Base-by-base conservation (phyloP, 1,140 invertebrate genomes). In the Trachelipus rathkii region DNA sequence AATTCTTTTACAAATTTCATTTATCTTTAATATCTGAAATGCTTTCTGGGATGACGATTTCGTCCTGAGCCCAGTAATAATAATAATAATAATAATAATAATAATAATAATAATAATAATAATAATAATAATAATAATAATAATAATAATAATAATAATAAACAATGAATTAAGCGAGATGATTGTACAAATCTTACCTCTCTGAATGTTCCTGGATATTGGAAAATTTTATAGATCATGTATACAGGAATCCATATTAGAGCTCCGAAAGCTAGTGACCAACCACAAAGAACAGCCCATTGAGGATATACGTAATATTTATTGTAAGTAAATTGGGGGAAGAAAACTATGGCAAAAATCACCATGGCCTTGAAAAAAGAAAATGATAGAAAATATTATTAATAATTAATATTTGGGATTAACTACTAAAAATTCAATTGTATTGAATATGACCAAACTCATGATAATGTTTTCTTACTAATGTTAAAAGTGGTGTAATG, bases 231-330 rank as follows among this genome's bases (percentile, higher is more conserved):
- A 76, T 85, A 87, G 68, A 87, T 78, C 33, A 83, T 83, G 78
- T 87, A 87, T 6, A 82, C 77, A 43, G 89, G 89, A 78, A 90
- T 89, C 81, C 87, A 86, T 7, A 87, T 82, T 78, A 90, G 88
- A 13, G 89, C 90, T 6, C 87, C 86, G 19, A 89, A 76, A 33
- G 76, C 73, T 11, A 89, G 85, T 60, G 87, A 82, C 83, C 86
- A 88, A 6, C 88, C 88, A 71, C 86, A 66, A 19, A 78, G 82
- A 78, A 88, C 86, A 19, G 87, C 87, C 88, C 88, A 89, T 15
- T 78, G 77, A 3, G 88, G 89, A 5, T 87, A 90, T 60, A 85
- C 83, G 81, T 90, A 89, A 23, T 83, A 84, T 10, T 85, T 83
- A 73, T 84, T 84, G 76, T 88, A 85, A 10, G 84, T 83, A 24